A percentile compares a stretch with the other conserved stretches of the same genome.
phyloP scores from a whole-genome alignment of 1,140 invertebrate species.

The Tribolium madens region DNA sequence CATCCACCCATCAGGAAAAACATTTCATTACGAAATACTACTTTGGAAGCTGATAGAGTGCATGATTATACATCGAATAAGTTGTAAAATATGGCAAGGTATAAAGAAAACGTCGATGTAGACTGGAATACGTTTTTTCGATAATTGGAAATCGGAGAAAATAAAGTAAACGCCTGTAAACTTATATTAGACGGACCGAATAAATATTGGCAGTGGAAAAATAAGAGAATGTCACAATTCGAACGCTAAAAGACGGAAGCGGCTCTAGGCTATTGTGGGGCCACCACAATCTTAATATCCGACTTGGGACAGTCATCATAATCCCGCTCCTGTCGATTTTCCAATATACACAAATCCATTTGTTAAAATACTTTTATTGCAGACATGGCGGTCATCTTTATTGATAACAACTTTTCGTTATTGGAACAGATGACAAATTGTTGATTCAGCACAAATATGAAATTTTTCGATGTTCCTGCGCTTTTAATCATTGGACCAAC shows the following conservation, averaged over 20 bases:
- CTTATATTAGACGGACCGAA: conserved; percentile 30
- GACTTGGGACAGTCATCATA: conserved; percentile 36
- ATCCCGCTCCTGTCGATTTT: conserved; percentile 20
- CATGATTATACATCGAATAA: not conserved
- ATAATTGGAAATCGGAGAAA: conserved; percentile 36
- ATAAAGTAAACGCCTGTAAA: conserved; percentile 32
- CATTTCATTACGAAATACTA: not conserved
- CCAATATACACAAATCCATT: not conserved
- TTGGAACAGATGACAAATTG: too few relatives aligned
- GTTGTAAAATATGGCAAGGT: not conserved
- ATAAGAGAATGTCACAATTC: conserved; percentile 34
- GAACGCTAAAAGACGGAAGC: conserved; percentile 34
- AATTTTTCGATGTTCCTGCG: too few relatives aligned
- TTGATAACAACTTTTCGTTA: too few relatives aligned
- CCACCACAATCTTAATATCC: conserved; percentile 33
- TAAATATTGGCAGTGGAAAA: conserved; percentile 31
- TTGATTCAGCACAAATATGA: too few relatives aligned
- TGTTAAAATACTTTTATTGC: too few relatives aligned
- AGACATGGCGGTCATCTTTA: too few relatives aligned
- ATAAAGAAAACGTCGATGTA: too few relatives aligned
- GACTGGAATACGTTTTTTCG: conserved; percentile 18
- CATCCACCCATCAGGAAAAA: not conserved
- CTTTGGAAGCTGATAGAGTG: not conserved
- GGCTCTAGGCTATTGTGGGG: conserved; percentile 22
- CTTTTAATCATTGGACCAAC: too few relatives aligned